Evolutionary conservation across 2,797 vertebrate genomes (phyloP).

Genomic region (Anguilla anguilla): DNA sequence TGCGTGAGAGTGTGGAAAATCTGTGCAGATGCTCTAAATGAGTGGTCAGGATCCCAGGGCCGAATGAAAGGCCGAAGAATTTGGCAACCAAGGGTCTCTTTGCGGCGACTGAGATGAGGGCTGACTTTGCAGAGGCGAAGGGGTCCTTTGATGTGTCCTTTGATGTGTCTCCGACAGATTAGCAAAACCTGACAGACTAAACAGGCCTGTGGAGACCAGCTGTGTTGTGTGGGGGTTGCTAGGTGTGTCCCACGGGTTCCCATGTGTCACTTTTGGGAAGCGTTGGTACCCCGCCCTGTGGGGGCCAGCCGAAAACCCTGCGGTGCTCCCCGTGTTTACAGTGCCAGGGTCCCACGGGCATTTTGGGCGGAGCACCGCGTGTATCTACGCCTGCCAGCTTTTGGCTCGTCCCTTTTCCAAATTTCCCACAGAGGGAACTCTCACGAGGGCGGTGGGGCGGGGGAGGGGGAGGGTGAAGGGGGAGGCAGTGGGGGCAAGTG

Average conservation of each 20-base stretch:
- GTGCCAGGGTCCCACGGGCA: background rate
- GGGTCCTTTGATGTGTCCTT: background rate
- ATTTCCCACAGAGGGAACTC: background rate
- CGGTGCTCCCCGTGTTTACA: background rate
- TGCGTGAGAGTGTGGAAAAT: background rate
- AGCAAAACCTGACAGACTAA: background rate
- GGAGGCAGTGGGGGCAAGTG: background rate
- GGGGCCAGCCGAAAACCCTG: background rate
- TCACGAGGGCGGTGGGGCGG: background rate
- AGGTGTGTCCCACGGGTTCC: background rate
- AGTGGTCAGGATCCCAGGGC: background rate
- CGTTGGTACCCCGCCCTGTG: background rate
- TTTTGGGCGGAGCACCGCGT: background rate
- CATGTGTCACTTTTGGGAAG: background rate
- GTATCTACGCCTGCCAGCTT: background rate
- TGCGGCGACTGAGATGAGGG: background rate
- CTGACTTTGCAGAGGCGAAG: background rate
- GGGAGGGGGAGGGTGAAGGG: too few relatives aligned
- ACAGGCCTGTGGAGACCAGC: conserved; percentile 51
- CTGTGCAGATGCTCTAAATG: background rate
- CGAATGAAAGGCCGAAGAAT: background rate
- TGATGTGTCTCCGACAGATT: background rate
- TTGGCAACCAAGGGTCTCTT: background rate
- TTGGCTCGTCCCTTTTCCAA: background rate
- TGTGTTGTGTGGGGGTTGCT: conserved; percentile 49